These are phyloP conservation scores for Megaceryle torquata DNA, from an alignment of 2,113 vertebrate species.

Conservation along the genomic window DNA sequence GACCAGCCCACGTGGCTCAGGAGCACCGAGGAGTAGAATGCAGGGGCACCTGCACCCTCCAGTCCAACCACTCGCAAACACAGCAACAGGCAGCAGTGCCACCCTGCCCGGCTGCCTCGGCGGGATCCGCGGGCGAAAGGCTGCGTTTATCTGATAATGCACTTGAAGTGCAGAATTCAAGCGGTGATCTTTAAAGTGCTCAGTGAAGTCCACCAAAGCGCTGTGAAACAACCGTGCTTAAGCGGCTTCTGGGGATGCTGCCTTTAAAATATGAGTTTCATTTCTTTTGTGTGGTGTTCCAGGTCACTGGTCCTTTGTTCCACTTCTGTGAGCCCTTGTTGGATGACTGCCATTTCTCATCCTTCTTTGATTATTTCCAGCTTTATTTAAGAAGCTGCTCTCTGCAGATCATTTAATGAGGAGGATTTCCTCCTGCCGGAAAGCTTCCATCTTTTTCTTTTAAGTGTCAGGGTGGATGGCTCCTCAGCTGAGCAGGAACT, in stretches of 20 bases:
- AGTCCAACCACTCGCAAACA: fast-evolving
- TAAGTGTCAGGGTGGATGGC: neutral
- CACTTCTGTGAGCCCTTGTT: neutral
- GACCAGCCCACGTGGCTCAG: fast-evolving
- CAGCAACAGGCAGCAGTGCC: fast-evolving
- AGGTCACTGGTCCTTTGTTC: constrained; percentile 8
- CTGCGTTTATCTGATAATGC: fast-evolving
- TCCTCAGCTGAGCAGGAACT: neutral
- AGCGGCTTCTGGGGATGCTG: neutral
- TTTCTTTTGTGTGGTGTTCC: neutral
- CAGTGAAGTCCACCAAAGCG: fast-evolving
- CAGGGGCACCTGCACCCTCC: fast-evolving
- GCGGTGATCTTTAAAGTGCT: neutral
- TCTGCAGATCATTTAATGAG: neutral
- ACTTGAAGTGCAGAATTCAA: neutral
- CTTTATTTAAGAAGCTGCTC: neutral
- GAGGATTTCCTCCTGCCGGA: constrained; percentile 1
- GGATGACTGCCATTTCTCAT: neutral
- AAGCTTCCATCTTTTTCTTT: neutral
- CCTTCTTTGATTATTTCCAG: neutral
- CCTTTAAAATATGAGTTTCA: neutral
- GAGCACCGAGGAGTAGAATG: too few relatives aligned
- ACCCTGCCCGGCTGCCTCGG: fast-evolving
- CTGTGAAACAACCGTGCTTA: neutral
- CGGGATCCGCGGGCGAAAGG: fast-evolving